These are phyloP conservation scores for Nephila pilipes DNA, from an alignment of 1,140 invertebrate species.

Conservation along the genomic window DNA sequence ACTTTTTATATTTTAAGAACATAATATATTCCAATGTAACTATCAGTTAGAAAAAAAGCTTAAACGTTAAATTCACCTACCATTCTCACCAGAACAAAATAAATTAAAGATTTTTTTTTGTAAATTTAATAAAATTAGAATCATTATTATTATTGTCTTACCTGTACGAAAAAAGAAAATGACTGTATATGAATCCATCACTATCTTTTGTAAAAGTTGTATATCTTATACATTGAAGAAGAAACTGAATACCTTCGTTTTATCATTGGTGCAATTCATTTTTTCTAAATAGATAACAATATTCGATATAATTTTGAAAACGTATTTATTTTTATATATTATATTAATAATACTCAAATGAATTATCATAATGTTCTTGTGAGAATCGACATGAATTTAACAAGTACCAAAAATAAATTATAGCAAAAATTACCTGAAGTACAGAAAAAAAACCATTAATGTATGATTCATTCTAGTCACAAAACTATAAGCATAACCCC, in stretches of 20 bases:
- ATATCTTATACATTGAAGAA: no score
- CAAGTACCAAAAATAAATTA: background rate
- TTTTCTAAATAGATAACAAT: no score
- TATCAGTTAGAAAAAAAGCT: background rate
- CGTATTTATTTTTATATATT: no score
- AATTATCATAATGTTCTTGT: background rate
- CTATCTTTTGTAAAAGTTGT: no score
- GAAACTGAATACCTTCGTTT: no score
- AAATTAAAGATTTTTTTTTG: no score
- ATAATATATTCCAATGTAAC: background rate
- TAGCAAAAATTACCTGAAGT: background rate
- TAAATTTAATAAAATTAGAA: no score
- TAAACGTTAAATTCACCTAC: background rate
- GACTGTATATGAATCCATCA: no score
- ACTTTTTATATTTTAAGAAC: background rate
- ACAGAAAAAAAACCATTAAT: background rate
- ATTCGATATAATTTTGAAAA: no score
- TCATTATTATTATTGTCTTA: no score
- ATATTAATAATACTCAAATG: background rate
- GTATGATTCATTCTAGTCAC: constrained; percentile 46
- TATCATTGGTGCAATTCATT: no score
- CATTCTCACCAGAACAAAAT: background rate
- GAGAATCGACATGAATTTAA: background rate
- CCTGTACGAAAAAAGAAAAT: no score
- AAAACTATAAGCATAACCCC: constrained; percentile 29